A percentile compares a stretch with the other conserved stretches of the same genome.
phyloP scores from a whole-genome alignment of 2,113 vertebrate genomes.

The Caranx ignobilis region DNA sequence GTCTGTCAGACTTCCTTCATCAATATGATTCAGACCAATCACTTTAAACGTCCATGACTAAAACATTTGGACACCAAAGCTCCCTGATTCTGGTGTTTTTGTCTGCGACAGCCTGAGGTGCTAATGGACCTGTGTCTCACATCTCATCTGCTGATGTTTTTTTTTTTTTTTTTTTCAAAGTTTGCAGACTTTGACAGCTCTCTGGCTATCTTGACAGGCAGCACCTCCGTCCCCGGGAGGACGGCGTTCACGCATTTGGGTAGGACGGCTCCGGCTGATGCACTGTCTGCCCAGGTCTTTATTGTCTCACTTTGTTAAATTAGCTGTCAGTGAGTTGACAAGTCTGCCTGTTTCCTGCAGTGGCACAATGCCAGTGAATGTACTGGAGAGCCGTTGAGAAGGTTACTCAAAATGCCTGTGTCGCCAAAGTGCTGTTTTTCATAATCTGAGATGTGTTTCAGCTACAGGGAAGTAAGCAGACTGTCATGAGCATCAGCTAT shows the following conservation, averaged over 20 bases:
- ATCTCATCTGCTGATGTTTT: conserved; percentile 46
- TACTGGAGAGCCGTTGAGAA: not conserved
- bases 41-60: conserved; percentile 36
- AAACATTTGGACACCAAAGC: conserved; percentile 44
- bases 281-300: conserved; percentile 46
- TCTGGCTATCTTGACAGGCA: conserved; percentile 42
- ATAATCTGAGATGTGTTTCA: not conserved
- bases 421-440: not conserved
- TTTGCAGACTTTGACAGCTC: conserved; percentile 34
- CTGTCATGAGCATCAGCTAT: not conserved
- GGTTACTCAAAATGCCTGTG: not conserved
- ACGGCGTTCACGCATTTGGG: conserved; percentile 27
- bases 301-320: conserved; percentile 67
- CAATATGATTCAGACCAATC: conserved; percentile 19
- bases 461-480: not conserved
- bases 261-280: conserved; percentile 18
- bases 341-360: conserved; percentile 13
- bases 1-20: conserved; percentile 31
- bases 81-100: conserved; percentile 31
- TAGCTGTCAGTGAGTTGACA: conserved; percentile 63
- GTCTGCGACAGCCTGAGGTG: conserved; percentile 45
- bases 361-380: conserved; percentile 6
- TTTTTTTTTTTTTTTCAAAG: conserved; percentile 22
- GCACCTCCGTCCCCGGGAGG: conserved; percentile 58
- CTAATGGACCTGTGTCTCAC: conserved; percentile 52